These are phyloP conservation scores for Cetonia aurata DNA, from an alignment of 2,888 invertebrate genomes.

Conservation along the genomic window DNA sequence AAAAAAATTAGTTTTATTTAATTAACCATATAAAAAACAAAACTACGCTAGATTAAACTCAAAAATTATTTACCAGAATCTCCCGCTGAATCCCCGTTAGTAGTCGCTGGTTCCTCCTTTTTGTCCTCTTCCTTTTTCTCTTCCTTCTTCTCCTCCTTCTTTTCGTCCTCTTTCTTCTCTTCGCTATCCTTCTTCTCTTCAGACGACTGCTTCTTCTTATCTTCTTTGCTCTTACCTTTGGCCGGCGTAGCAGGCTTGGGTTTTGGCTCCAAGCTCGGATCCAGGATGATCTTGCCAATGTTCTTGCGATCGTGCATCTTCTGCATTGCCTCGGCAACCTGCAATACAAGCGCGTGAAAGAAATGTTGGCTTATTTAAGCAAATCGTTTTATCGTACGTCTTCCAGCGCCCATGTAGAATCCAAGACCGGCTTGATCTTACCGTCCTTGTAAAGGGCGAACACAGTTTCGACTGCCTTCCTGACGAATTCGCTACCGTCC, in stretches of 20 bases:
- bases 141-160: conserved; percentile 58
- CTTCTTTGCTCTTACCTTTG: conserved; percentile 79
- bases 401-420: conserved; percentile 90
- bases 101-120: conserved; percentile 65
- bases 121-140: conserved; percentile 61
- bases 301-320: conserved; percentile 94
- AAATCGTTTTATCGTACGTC: conserved; percentile 72
- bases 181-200: conserved; percentile 74
- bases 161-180: conserved; percentile 69
- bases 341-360: conserved; percentile 45
- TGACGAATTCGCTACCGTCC: conserved; percentile 78
- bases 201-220: conserved; percentile 79
- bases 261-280: conserved; percentile 83
- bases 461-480: conserved; percentile 78
- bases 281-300: conserved; percentile 88
- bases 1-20: too few relatives aligned
- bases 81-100: conserved; percentile 69
- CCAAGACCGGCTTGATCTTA: conserved; percentile 84
- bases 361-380: neutral
- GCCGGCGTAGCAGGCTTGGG: conserved; percentile 85
- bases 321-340: conserved; percentile 92
- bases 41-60: neutral
- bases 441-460: conserved; percentile 82
- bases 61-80: conserved; percentile 65
- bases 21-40: too few relatives aligned